Conservation (phyloP, 1,140 invertebrate genomes). For the Aphelenchoides fujianensis region DNA sequence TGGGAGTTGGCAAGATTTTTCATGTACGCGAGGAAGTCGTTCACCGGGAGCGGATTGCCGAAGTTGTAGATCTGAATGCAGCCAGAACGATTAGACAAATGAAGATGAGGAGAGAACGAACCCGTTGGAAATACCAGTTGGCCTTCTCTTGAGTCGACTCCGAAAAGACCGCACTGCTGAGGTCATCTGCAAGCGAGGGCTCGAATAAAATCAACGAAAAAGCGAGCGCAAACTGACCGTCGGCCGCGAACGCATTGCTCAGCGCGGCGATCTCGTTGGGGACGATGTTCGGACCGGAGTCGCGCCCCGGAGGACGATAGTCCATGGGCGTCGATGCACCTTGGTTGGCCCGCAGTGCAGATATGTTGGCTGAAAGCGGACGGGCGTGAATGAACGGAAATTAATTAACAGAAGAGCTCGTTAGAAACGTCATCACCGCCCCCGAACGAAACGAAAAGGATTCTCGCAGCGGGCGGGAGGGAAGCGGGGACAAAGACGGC, state of each 20-base stretch:
- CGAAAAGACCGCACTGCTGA: slow-evolving; percentile 37
- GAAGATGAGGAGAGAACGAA: slow-evolving; percentile 21
- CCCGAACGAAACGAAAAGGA: neutral
- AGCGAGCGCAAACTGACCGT: neutral
- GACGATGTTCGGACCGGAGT: neutral
- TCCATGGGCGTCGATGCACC: slow-evolving; percentile 10
- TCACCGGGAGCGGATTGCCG: slow-evolving; percentile 41
- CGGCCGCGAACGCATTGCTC: slow-evolving; percentile 9
- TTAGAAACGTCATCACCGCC: neutral
- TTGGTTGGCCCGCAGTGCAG: slow-evolving; percentile 3
- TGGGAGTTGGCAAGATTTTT: slow-evolving; percentile 36
- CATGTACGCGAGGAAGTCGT: slow-evolving; percentile 46
- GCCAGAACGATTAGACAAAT: slow-evolving; percentile 20
- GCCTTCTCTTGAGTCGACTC: slow-evolving; percentile 49
- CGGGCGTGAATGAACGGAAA: neutral
- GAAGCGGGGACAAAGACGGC: too few relatives aligned
- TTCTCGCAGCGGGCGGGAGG: too few relatives aligned
- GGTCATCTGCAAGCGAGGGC: slow-evolving; percentile 30
- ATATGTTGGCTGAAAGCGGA: neutral
- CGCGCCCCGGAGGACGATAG: slow-evolving; percentile 16
- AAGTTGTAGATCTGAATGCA: slow-evolving; percentile 42
- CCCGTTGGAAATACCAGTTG: slow-evolving; percentile 47
- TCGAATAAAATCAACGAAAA: neutral
- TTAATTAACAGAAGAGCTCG: neutral
- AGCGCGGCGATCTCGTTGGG: slow-evolving; percentile 3